Base-by-base conservation (phyloP, 2,888 invertebrate genomes). In the Rhyacophila evoluta region DNA sequence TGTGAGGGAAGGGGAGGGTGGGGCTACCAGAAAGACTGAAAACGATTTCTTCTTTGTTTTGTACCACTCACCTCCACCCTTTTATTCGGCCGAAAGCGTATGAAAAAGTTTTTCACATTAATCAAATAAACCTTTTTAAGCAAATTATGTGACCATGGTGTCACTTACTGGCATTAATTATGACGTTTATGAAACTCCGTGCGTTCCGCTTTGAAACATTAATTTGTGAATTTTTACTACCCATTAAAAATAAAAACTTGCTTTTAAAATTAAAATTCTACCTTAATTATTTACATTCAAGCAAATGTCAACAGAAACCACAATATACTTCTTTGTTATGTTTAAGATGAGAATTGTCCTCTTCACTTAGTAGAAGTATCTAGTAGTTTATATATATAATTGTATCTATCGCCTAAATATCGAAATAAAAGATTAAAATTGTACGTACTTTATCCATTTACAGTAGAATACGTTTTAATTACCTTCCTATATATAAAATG, bases 81-180 rank as follows among this genome's bases (percentile, higher is more conserved):
- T 11, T 69, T 28, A 69, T 27, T 29, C 6, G 37, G 69, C 15
- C 39, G 33, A 37, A 29, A 69, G 71, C 71, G 76, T 70, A 75
- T 39, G 70, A 75, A 72, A 72, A 76, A 71, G 41, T 76, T 76
- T 71, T 76, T 68, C 15, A 71, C 71, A 76, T 76, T 72, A 76
- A 76, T 76, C 76, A 76, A 76, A 76, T 25, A 41, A 75, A 70
- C 71, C 72, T 28, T 37, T 55, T 41, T 41, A 70, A 71, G 38
- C 41, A 71, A 76, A 41, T 76, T 55, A 72, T 38, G 70, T 70
- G 39, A 70, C 69, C 39, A 75, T 69, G 75, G 39, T 69, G 15
- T 69, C 70, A 15, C 70, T 69, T 36, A 68, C 74, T 71, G 71
- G 76, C 76, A 76, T 71, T 76, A 76, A 76, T 76, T 72, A 72